These are phyloP conservation scores for Rousettus leschenaultii DNA, from an alignment of 2,113 vertebrate species.

Conservation along the genomic window DNA sequence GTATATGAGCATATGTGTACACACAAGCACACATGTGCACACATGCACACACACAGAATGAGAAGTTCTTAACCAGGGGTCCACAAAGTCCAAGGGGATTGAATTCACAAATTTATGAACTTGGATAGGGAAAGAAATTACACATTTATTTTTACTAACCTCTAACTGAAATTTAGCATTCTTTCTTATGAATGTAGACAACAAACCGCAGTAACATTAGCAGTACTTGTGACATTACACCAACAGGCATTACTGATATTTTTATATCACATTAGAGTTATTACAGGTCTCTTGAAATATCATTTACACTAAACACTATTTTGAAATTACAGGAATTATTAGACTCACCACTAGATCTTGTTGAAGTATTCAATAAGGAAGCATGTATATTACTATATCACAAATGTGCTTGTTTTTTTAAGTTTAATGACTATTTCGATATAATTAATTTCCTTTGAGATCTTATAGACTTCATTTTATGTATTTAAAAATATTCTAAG, in stretches of 20 bases:
- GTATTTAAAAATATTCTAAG: background rate
- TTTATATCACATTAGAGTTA: background rate
- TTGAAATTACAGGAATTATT: background rate
- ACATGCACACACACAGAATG: background rate
- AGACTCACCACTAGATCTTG: background rate
- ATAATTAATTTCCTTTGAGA: constrained; percentile 11
- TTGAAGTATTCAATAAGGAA: background rate
- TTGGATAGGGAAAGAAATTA: background rate
- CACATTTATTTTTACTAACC: background rate
- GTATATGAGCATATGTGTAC: background rate
- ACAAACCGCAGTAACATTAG: background rate
- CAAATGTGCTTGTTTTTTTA: background rate
- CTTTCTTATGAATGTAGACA: background rate
- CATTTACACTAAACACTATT: background rate
- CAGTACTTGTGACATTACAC: background rate
- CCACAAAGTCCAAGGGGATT: background rate
- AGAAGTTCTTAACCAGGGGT: background rate
- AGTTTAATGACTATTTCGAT: background rate
- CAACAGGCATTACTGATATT: background rate
- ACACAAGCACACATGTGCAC: background rate
- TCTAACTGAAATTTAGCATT: background rate
- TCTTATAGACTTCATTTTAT: background rate
- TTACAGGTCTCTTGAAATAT: background rate
- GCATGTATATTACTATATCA: background rate
- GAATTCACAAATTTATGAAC: background rate